Base-by-base conservation (phyloP, 2,888 invertebrate species). In the Ernsta delagoae region DNA sequence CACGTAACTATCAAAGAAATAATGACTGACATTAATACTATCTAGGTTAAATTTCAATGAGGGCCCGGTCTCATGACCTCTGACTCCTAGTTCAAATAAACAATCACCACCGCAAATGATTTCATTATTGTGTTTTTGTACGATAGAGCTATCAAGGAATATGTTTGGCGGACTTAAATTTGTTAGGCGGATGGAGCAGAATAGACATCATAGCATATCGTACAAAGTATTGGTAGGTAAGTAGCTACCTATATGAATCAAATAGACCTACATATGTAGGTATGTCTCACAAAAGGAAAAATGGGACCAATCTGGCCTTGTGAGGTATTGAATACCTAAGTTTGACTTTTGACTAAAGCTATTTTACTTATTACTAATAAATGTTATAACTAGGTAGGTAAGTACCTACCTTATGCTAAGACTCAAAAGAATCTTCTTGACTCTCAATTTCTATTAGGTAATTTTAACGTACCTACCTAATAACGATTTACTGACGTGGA, bases 11-110 rank as follows among this genome's bases (percentile, higher is more conserved):
- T 61, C 45, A 48, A 61, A 56, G 54, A 60, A 45, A 60, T 60
- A 61, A 56, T 61, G 39, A 67, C 74, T 74, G 81, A 84, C 83
- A 74, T 74, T 79, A 48, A 67, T 59, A 59, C 81, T 83, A 75
- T 73, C 79, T 80, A 68, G 72, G 70, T 75, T 72, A 77, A 77
- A 80, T 80, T 83, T 84, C 79, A 81, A 83, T 82, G 83, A 83
- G 80, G 78, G 78, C 78, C 67, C 76, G 61, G 56, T 60, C 60
- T 41, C 34, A 54, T 53, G 82, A 84, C 81, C 79, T 75, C 75
- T 79, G 79, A 78, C 78, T 12, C n/a, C 2, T 79, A 71, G 65
- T 57, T 45, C 59, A 24, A 36, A 65, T 12, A 16, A 24, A 59
- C 59, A 59, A 66, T 59, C 50, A 65, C n/a, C 43, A 54, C 43